Conservation (phyloP, 2,797 vertebrate genomes). For the Netta rufina region DNA sequence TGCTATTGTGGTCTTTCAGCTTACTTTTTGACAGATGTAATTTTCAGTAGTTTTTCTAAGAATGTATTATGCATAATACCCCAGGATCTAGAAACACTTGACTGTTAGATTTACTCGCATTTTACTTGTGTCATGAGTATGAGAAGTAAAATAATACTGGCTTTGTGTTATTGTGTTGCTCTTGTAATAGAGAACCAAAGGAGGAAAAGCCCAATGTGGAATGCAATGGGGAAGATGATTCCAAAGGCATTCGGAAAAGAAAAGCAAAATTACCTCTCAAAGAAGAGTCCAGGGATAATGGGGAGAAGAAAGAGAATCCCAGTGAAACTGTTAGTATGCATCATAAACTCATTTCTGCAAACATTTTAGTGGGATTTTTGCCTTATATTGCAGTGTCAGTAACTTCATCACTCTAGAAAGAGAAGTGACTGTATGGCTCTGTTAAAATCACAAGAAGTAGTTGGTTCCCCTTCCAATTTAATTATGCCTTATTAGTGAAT, state of each 20-base stretch:
- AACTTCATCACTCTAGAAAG: neutral
- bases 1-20: conserved; percentile 1
- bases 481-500: neutral
- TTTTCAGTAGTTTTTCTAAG: conserved; percentile 17
- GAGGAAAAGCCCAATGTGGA: conserved; percentile 74
- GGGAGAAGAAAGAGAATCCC: conserved; percentile 74
- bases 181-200: conserved; percentile 77
- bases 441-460: neutral
- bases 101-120: neutral
- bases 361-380: neutral
- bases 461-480: neutral
- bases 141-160: neutral
- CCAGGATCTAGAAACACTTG: neutral
- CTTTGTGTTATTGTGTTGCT: conserved; percentile 55
- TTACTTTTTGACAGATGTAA: conserved; percentile 20
- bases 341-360: neutral
- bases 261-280: conserved; percentile 75
- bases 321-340: conserved; percentile 80
- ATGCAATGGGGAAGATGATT: conserved; percentile 78
- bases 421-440: neutral
- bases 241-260: conserved; percentile 79
- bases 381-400: neutral
- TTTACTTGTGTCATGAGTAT: neutral
- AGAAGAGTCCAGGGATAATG: conserved; percentile 77
- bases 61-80: neutral